phyloP scores from a whole-genome alignment of 2,888 invertebrate genomes.

The Syritta pipiens region DNA sequence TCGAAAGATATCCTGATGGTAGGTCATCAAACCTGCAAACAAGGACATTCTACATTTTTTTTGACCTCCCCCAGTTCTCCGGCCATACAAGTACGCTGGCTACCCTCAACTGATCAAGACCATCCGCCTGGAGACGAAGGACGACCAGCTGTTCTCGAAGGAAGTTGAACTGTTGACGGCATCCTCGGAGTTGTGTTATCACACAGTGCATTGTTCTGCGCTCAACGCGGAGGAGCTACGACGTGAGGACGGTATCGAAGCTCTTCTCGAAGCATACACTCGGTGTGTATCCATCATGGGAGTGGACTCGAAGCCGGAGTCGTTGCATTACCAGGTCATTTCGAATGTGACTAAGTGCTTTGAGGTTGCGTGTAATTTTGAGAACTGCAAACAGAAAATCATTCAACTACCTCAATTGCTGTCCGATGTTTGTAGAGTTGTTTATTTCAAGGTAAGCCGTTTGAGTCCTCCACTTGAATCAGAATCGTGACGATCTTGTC shows the following conservation, averaged over 20 bases:
- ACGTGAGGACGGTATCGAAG: conserved; percentile 93
- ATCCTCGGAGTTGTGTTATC: conserved; percentile 96
- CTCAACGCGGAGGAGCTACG: conserved; percentile 98
- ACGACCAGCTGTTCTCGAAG: conserved; percentile 95
- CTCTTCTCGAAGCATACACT: conserved; percentile 93
- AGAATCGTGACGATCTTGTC: too few relatives aligned
- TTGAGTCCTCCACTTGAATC: too few relatives aligned
- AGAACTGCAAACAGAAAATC: conserved; percentile 92
- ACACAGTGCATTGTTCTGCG: conserved; percentile 97
- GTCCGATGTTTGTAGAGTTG: conserved; percentile 90
- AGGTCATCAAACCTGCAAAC: conserved; percentile 6
- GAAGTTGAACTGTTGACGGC: conserved; percentile 90
- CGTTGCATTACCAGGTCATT: conserved; percentile 94
- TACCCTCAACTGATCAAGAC: conserved; percentile 98
- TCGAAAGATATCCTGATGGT: conserved; percentile 93
- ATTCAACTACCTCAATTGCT: conserved; percentile 93
- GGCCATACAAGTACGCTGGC: conserved; percentile 99
- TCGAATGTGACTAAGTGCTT: conserved; percentile 94
- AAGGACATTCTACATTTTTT: not conserved
- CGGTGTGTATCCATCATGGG: conserved; percentile 96
- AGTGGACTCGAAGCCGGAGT: conserved; percentile 86
- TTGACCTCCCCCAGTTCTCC: conserved; percentile 83
- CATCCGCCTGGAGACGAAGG: conserved; percentile 94
- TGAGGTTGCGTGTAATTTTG: conserved; percentile 97
- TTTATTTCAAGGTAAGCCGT: conserved; percentile 91